Conservation (phyloP, 2,797 vertebrate genomes). For the Hyperoplus immaculatus region DNA sequence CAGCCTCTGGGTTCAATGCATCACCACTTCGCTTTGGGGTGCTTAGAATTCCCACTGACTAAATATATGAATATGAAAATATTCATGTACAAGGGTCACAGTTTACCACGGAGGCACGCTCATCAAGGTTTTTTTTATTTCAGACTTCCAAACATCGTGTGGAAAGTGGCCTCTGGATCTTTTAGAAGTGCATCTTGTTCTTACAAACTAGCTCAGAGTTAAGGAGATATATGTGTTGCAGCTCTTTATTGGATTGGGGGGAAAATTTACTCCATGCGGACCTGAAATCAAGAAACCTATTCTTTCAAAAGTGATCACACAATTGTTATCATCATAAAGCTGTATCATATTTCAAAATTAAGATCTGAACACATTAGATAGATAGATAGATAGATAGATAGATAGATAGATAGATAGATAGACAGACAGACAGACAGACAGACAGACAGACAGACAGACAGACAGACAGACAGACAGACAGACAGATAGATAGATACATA, state of each 20-base stretch:
- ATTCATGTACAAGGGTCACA: background rate
- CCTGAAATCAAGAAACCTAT: background rate
- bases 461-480: too few relatives aligned
- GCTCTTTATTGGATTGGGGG: background rate
- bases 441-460: too few relatives aligned
- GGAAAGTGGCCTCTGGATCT: background rate
- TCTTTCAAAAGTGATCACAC: background rate
- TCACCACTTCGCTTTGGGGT: background rate
- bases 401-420: too few relatives aligned
- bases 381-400: too few relatives aligned
- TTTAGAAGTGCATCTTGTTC: background rate
- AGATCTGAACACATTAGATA: too few relatives aligned
- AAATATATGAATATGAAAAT: background rate
- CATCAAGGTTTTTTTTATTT: background rate
- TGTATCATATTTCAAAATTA: too few relatives aligned
- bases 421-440: too few relatives aligned
- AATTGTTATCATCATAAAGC: background rate
- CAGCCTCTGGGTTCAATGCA: conserved; percentile 10
- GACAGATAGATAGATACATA: too few relatives aligned
- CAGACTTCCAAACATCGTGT: background rate
- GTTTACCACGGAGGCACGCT: background rate
- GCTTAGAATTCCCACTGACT: conserved; percentile 2
- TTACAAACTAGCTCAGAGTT: background rate
- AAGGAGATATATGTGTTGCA: background rate
- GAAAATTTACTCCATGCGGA: background rate